Percentiles rank a stretch among this genome's conserved stretches.
These are phyloP conservation scores for Lithosia quadra DNA, from an alignment of 2,888 invertebrate genomes.

Conservation along the genomic window DNA sequence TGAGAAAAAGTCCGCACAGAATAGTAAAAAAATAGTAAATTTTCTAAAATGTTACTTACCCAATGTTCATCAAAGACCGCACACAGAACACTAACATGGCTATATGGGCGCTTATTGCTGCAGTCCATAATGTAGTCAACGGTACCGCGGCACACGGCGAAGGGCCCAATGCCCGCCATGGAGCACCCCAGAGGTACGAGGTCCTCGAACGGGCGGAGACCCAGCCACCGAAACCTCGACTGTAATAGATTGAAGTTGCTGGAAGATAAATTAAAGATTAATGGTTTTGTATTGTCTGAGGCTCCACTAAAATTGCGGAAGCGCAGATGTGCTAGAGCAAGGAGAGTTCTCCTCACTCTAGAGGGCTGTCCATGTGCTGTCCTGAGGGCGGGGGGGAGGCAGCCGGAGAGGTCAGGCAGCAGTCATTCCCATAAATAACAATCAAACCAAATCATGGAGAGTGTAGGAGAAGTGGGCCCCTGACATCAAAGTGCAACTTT, in stretches of 20 bases:
- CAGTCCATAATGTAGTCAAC: slow-evolving; percentile 73
- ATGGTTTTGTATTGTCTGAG: not conserved
- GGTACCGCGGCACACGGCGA: slow-evolving; percentile 81
- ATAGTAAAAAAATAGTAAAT: no score
- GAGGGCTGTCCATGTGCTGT: no score
- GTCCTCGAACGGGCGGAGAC: slow-evolving; percentile 71
- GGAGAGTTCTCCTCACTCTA: no score
- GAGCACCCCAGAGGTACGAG: slow-evolving; percentile 72
- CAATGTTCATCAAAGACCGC: slow-evolving; percentile 76
- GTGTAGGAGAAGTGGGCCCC: no score
- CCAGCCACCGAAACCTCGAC: slow-evolving; percentile 83
- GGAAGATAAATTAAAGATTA: slow-evolving; percentile 29
- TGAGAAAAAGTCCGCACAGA: no score
- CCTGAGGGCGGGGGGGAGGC: no score
- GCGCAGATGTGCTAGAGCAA: no score
- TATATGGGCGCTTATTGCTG: slow-evolving; percentile 71
- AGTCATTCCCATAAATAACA: no score
- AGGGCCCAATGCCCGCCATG: slow-evolving; percentile 80
- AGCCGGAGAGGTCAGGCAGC: no score
- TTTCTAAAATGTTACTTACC: slow-evolving; percentile 59
- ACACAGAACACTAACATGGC: slow-evolving; percentile 79
- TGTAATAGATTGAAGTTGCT: slow-evolving; percentile 83
- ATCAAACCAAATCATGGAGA: no score
- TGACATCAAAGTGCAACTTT: no score
- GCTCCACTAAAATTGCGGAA: not conserved